phyloP scores from a whole-genome alignment of 2,888 invertebrate genomes.

The Calephelis perditalis region DNA sequence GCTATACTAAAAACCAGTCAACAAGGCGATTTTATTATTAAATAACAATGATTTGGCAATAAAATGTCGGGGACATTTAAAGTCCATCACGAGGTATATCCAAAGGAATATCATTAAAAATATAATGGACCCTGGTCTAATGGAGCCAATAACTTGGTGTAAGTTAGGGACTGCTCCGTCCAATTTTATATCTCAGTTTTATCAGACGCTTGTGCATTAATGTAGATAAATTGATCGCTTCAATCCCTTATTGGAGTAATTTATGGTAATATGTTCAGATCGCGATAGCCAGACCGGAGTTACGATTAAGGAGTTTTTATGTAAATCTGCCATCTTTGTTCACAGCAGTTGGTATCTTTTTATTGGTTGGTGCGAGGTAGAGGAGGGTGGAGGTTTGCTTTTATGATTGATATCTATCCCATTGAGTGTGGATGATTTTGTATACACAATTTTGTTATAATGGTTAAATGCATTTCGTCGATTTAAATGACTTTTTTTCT shows the following conservation, averaged over 20 bases:
- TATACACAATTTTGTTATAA: too few relatives aligned
- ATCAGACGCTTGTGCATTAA: conserved; percentile 53
- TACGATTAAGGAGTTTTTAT: conserved; percentile 73
- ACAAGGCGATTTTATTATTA: conserved; percentile 4
- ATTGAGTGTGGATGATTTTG: not conserved
- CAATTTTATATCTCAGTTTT: conserved; percentile 35
- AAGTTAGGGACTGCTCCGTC: conserved; percentile 38
- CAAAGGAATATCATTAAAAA: conserved; percentile 21
- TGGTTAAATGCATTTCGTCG: too few relatives aligned
- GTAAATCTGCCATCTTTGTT: conserved; percentile 67
- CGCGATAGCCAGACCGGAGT: conserved; percentile 59
- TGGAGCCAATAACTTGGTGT: conserved; percentile 46
- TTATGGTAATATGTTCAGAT: conserved; percentile 65
- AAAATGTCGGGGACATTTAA: conserved; percentile 7
- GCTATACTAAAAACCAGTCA: not conserved
- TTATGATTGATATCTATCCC: not conserved
- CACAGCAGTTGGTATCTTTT: conserved; percentile 50
- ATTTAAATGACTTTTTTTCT: too few relatives aligned
- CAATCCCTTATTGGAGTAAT: conserved; percentile 63
- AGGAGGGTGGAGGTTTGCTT: conserved; percentile 6
- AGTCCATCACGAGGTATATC: conserved; percentile 18
- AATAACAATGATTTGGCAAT: conserved; percentile 9
- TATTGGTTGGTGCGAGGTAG: conserved; percentile 27
- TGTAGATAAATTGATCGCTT: conserved; percentile 61
- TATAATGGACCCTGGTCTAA: conserved; percentile 35